A percentile compares a stretch with the other conserved stretches of the same genome.
phyloP scores from a whole-genome alignment of 1,140 invertebrate species.

The Lordiphosa mommai region DNA sequence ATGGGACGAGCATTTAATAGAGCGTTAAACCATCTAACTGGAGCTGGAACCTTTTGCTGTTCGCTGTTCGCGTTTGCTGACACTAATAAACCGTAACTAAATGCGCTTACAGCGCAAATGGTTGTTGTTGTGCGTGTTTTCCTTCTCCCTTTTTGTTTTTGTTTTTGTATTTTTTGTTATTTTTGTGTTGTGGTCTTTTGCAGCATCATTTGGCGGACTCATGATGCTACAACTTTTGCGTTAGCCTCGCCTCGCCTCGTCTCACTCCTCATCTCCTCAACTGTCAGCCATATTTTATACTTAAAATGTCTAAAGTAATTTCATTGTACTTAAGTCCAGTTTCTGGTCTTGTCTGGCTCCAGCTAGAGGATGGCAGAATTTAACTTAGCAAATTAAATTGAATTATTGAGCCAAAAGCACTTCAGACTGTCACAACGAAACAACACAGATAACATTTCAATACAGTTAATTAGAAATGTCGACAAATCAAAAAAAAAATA shows the following conservation, averaged over 20 bases:
- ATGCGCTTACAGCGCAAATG: conserved; percentile 27
- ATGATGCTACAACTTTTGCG: not conserved
- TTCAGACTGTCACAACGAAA: not conserved
- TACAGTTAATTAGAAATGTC: too few species aligned
- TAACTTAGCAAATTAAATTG: conserved; percentile 58
- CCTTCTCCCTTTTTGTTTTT: not conserved
- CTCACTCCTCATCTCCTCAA: conserved; percentile 17
- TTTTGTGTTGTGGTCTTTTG: conserved; percentile 28
- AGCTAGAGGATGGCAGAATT: not conserved
- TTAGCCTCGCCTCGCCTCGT: not conserved
- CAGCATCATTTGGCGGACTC: conserved; percentile 47
- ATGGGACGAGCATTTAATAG: conserved; percentile 36
- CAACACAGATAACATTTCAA: too few species aligned
- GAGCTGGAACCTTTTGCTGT: conserved; percentile 4
- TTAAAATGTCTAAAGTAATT: conserved; percentile 72
- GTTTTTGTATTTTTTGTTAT: conserved; percentile 3
- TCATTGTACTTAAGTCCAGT: conserved; percentile 59
- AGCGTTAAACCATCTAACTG: conserved; percentile 31
- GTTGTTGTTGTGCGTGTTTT: not conserved
- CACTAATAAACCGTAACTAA: conserved; percentile 52
- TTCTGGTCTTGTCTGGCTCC: conserved; percentile 4
- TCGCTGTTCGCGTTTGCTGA: conserved; percentile 10
- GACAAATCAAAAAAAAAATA: too few species aligned
- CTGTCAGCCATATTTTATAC: conserved; percentile 72
- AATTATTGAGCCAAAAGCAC: conserved; percentile 39